A percentile compares a stretch with the other conserved stretches of the same genome.
These are phyloP conservation scores for Cyphotilapia sp. DNA, from an alignment of 2,113 vertebrate genomes.

Conservation along the genomic window DNA sequence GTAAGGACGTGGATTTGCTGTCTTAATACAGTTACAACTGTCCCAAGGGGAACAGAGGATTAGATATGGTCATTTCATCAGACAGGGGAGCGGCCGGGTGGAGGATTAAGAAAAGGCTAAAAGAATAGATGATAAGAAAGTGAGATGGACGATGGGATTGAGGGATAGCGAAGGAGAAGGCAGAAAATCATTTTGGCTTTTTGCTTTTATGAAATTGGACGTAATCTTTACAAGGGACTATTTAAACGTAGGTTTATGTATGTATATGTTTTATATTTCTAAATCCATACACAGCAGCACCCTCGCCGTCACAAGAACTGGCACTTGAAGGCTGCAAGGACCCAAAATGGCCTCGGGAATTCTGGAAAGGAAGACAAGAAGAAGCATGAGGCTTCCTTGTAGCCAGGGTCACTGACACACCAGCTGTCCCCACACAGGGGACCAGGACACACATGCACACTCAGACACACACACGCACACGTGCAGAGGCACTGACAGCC, in stretches of 20 bases:
- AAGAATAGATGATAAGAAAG: conserved; percentile 49
- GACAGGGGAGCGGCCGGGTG: not conserved
- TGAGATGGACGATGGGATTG: conserved; percentile 39
- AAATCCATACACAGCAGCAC: not conserved
- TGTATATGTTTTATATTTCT: not conserved
- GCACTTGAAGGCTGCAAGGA: not conserved
- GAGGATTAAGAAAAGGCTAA: conserved; percentile 60
- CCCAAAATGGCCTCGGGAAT: conserved; percentile 15
- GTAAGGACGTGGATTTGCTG: conserved; percentile 67
- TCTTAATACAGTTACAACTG: conserved; percentile 67
- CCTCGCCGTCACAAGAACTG: not conserved
- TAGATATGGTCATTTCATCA: conserved; percentile 72
- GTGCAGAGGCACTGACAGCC: not conserved
- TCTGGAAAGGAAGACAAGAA: conserved; percentile 21
- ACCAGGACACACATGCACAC: conserved; percentile 18
- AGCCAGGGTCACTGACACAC: conserved; percentile 46
- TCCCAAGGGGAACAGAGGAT: conserved; percentile 59
- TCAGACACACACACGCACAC: not conserved
- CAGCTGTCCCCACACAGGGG: conserved; percentile 61
- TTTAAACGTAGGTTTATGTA: conserved; percentile 2
- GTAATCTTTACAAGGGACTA: conserved; percentile 27
- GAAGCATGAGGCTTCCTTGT: conserved; percentile 28
- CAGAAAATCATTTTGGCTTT: conserved; percentile 23
- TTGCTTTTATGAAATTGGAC: conserved; percentile 46
- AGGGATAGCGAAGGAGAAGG: conserved; percentile 19